Evolutionary conservation across 2,888 invertebrate species (phyloP), one percentile per base, ranked within the genome.

Genomic region (Athalia rosae): DNA sequence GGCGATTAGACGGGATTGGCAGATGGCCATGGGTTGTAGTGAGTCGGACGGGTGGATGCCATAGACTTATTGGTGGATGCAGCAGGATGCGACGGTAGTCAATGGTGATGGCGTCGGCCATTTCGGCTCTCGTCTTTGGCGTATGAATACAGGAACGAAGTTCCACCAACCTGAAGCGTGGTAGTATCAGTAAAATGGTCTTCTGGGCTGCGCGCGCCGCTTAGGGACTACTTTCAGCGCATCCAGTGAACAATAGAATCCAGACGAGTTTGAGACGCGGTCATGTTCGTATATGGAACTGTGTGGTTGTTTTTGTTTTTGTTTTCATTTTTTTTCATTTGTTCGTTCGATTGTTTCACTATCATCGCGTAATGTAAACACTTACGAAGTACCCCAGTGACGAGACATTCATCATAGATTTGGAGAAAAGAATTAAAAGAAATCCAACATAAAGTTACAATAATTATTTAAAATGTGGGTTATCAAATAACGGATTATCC

Each of bases 231-330:
- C 89, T 90, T 90, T 89, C 88, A 86, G 86, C 88, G 88, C 88
- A 88, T 87, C 86, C 85, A 85, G 86, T 85, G 87, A 89, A 90
- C 90, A 90, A 89, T 90, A 90, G 90, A 86, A 85, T 81, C 85
- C 88, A 89, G 89, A 89, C 87, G 89, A 89, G 88, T 87, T 88
- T 87, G 85, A 88, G 88, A 87, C 89, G 89, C 87, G 88, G 85
- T 85, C 88, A 88, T 86, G 87, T 80, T 87, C 87, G 87, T 87
- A 82, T 85, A 85, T 79, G 84, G 83, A 81, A 85, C 83, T 79
- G 83, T 85, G 80, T 81, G 84, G 83, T 83, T 84, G 85, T 84
- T 77, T 84, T 84, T 85, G 13, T 82, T 85, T 80, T 80, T 84
- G 83, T 82, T 84, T 85, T 83, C 76, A 84, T 84, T 84, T 79